Evolutionary conservation across 2,113 vertebrate genomes (phyloP), one percentile per base, ranked within the genome.

Genomic region (Onychorhynchus coronatus): DNA sequence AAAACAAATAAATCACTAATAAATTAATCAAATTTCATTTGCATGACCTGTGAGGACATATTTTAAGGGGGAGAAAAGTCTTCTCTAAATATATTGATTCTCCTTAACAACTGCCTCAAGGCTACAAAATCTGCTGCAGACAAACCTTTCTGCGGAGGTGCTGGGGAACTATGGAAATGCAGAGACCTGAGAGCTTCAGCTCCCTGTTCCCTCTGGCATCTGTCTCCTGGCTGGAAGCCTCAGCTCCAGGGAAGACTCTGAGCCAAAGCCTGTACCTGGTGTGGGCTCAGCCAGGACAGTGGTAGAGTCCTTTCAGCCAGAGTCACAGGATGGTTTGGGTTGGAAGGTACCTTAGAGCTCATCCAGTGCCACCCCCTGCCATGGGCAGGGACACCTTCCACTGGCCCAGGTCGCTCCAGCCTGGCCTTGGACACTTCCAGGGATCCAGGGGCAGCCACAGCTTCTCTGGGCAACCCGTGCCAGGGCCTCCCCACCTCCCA

Each of bases 1-100:
- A 65, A 81, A 92, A 19, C 81, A 88, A 84, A 93, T 50, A 75
- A n/a, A 88, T 92, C 50, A 61, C 84, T 94, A 96, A 95, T 90
- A 86, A 83, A 93, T 92, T 88, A 88, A 95, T 93, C 75, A 67
- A 18, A 88, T 96, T 84, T 81, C 37, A 39, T 84, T 78, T 81
- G 86, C 56, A 10, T 56, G 56, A 88, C 83, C 71, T 10, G 11
- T n/a, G 21, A 90, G 74, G 39, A 33, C 14, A 27, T 47, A n/a
- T 59, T 91, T 80, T 63, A 46, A 52, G 52, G 41, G 55, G 19
- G 15, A 50, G n/a, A 25, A 14, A 55, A 39, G 9, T 52, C 14
- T 46, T 73, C 15, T 67, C 21, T 77, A 47, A 59, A 31, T 88
- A 27, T 12, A 44, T 79, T 76, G 25, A 6, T 88, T 80, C 59